Evolutionary conservation across 2,888 invertebrate genomes (phyloP), one percentile per base, ranked within the genome.

Genomic region (Gymnocheta viridis): DNA sequence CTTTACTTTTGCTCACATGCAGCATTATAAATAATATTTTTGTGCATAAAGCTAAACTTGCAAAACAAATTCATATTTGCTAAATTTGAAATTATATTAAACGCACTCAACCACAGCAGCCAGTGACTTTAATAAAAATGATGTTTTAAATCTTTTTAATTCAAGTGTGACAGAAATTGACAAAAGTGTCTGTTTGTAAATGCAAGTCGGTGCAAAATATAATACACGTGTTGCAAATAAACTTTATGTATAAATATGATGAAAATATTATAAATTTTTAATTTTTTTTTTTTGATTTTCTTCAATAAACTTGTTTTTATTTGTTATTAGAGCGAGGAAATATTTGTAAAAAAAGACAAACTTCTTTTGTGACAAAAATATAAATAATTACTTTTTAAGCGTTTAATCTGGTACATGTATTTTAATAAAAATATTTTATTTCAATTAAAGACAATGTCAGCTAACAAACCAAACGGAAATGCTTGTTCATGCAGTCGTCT

Each of bases 261-360:
- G 35, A 62, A 74, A 69, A 76, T 32, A n/a, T 76, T 24, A 32
- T 12, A 29, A 17, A n/a, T 44, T 35, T 19, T 17, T 19, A 32
- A 17, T 12, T 41, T 58, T 76, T 12, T 35, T 17, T 38, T 12
- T 49, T 32, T 12, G 56, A 49, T 12, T 35, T 17, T 38, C n/a
- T 49, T 32, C 7, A 64, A 49, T 24, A 77, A 70, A 67, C 81
- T 60, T 73, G 73, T 80, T 73, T 67, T 29, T 64, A 2, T 32
- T 78, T 41, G 47, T 82, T 66, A 78, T 58, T 77, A 82, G 77
- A 78, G 78, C 82, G 82, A 47, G 41, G 27, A 70, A 72, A 64
- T 64, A 24, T 35, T 51, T 27, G 27, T 27, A 19, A 41, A 51
- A 29, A 29, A 29, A 38, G 24, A 35, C 0, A 2, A 17, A 38